A percentile compares a stretch with the other conserved stretches of the same genome.
Evolutionary conservation across 2,797 vertebrate species (phyloP).

Genomic region (Hippocampus kuda): DNA sequence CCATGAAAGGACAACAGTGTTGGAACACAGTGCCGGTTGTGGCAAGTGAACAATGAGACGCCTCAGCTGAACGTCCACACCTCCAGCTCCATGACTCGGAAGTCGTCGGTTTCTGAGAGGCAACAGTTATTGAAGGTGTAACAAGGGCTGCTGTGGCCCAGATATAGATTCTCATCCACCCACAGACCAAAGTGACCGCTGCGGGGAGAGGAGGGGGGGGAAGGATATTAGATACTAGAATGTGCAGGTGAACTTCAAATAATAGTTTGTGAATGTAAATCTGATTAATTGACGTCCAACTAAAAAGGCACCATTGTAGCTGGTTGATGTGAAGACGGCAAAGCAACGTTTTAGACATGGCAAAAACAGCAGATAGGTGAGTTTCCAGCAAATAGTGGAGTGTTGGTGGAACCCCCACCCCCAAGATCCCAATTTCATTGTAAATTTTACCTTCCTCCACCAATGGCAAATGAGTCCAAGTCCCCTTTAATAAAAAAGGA

Average conservation of each 20-base stretch:
- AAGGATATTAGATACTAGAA: no score
- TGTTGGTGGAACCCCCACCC: no score
- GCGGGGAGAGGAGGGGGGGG: background rate
- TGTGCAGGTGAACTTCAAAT: no score
- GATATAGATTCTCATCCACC: constrained; percentile 71
- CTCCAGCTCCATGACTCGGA: constrained; percentile 71
- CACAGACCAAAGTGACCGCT: constrained; percentile 77
- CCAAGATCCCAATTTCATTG: background rate
- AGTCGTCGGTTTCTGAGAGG: constrained; percentile 69
- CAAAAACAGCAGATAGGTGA: no score
- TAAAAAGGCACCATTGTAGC: no score
- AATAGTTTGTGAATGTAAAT: no score
- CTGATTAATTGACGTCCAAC: no score
- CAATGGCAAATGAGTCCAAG: constrained; percentile 72
- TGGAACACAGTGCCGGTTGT: background rate
- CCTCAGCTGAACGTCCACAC: constrained; percentile 73
- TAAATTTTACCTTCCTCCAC: constrained; percentile 68
- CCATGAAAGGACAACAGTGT: constrained; percentile 15
- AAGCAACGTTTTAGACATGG: no score
- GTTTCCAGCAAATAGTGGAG: no score
- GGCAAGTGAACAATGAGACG: background rate
- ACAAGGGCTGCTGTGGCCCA: constrained; percentile 72
- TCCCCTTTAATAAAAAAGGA: constrained; percentile 78
- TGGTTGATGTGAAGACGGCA: no score
- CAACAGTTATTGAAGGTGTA: constrained; percentile 74